These are phyloP conservation scores for Cantharis lateralis DNA, from an alignment of 2,888 invertebrate genomes.

Conservation along the genomic window DNA sequence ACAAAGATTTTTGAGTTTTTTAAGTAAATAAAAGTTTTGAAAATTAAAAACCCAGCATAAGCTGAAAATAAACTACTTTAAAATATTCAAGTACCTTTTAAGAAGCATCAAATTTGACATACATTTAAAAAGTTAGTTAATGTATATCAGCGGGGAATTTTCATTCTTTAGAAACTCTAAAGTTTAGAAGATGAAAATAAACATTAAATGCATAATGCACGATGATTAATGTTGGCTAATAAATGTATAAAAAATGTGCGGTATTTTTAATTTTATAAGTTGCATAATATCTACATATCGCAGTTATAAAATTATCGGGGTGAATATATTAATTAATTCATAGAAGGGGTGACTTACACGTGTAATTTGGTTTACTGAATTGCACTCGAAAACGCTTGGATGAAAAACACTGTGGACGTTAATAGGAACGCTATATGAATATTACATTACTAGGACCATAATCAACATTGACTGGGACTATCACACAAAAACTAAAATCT, in stretches of 20 bases:
- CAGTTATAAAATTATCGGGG: not conserved
- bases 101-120: not conserved
- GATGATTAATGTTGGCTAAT: conserved; percentile 14
- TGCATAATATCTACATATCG: conserved; percentile 11
- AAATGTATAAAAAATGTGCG: conserved; percentile 7
- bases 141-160: conserved; percentile 12
- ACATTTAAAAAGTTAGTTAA: conserved; percentile 9
- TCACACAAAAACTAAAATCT: conserved; percentile 10
- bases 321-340: conserved; percentile 30
- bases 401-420: conserved; percentile 21
- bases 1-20: not conserved
- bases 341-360: conserved; percentile 22
- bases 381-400: conserved; percentile 19
- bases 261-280: conserved; percentile 9
- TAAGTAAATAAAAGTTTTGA: not conserved
- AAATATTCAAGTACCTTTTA: conserved; percentile 3
- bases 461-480: conserved; percentile 16
- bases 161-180: conserved; percentile 6
- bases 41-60: not conserved
- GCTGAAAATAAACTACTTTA: conserved; percentile 3
- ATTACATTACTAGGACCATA: conserved; percentile 17
- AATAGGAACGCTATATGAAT: conserved; percentile 14
- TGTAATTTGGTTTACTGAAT: conserved; percentile 23
- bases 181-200: conserved; percentile 7
- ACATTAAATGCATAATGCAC: conserved; percentile 7